phyloP scores from a whole-genome alignment of 64 coral and sea anemone species.

The Actinia tenebrosa region DNA sequence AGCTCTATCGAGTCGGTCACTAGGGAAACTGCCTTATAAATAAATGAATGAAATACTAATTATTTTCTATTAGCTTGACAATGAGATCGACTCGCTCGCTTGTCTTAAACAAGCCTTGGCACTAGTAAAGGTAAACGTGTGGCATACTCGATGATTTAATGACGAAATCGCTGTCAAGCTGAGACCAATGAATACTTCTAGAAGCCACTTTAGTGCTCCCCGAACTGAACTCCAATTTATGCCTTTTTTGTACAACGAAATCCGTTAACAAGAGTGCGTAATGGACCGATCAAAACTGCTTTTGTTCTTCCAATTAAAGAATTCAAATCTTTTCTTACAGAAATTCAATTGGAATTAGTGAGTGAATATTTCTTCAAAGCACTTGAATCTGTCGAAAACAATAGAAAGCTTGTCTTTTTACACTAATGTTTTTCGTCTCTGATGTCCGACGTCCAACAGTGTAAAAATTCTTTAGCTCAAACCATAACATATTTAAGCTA shows the following conservation, averaged over 20 bases:
- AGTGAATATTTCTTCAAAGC: neutral
- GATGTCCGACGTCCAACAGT: neutral
- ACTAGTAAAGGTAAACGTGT: neutral
- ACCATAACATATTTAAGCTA: neutral
- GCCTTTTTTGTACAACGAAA: neutral
- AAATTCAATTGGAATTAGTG: neutral
- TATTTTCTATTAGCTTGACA: neutral
- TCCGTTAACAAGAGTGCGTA: neutral
- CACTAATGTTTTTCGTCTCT: neutral
- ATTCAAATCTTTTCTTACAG: neutral
- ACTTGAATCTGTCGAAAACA: neutral
- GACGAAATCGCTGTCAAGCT: slow-evolving; percentile 3
- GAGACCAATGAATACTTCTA: neutral
- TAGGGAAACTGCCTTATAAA: neutral
- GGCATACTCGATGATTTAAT: neutral
- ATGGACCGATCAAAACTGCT: neutral
- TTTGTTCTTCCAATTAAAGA: neutral
- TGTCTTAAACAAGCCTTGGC: neutral
- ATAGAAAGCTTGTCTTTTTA: neutral
- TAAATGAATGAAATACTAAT: neutral
- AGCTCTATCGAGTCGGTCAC: neutral
- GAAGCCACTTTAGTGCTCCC: neutral
- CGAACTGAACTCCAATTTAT: neutral
- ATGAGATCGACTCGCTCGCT: neutral
- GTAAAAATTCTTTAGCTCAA: neutral